phyloP scores from a whole-genome alignment of 1,140 invertebrate species.

The Drosophila kanapiae region DNA sequence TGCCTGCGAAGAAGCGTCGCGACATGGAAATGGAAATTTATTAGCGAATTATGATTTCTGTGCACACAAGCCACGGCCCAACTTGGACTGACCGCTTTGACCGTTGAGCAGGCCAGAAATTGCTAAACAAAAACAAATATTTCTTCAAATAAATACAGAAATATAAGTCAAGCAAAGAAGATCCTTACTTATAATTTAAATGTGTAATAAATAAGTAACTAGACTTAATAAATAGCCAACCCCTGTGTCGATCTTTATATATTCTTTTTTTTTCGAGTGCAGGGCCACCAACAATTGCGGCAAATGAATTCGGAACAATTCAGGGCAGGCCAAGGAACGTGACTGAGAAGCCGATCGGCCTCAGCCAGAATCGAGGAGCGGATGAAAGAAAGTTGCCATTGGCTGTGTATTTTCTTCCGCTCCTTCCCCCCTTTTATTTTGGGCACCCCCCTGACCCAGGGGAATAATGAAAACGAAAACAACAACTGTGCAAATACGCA shows the following conservation, averaged over 20 bases:
- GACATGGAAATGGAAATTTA: slow-evolving; percentile 79
- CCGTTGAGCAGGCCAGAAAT: slow-evolving; percentile 20
- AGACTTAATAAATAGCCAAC: background rate
- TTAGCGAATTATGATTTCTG: slow-evolving; percentile 81
- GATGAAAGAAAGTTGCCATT: slow-evolving; percentile 70
- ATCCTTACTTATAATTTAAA: no score
- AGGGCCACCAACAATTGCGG: slow-evolving; percentile 26
- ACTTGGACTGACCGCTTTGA: slow-evolving; percentile 32
- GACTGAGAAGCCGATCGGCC: slow-evolving; percentile 51
- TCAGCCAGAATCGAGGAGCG: slow-evolving; percentile 67
- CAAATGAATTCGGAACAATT: slow-evolving; percentile 64
- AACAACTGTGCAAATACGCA: slow-evolving; percentile 44
- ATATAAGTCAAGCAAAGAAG: background rate
- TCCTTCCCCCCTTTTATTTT: no score
- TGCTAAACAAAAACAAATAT: background rate
- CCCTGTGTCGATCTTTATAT: background rate
- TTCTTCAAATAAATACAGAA: background rate
- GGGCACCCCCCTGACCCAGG: background rate
- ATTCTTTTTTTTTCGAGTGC: background rate
- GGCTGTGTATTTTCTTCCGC: slow-evolving; percentile 23
- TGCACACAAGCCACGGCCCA: slow-evolving; percentile 33
- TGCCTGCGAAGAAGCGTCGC: no score
- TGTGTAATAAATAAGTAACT: background rate
- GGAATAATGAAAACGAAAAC: slow-evolving; percentile 67
- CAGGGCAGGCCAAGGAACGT: slow-evolving; percentile 73